Base-by-base conservation (phyloP, 2,888 invertebrate genomes). In the Chironomus tentans region DNA sequence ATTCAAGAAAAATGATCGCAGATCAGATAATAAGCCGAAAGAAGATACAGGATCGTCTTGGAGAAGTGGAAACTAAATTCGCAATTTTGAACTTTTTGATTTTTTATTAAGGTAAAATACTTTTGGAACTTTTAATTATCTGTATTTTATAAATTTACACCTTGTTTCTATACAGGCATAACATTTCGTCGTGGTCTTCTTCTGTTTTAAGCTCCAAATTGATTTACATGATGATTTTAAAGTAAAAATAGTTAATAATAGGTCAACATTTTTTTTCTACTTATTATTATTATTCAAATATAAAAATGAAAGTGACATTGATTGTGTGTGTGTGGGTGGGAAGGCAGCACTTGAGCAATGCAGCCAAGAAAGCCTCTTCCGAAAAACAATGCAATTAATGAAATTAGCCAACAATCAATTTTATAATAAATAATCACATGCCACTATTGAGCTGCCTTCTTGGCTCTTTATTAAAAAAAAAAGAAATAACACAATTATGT, bases 31-130 rank as follows among this genome's bases (percentile, higher is more conserved):
- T 56, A 56, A 18, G n/a, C 47, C 74, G 7, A 74, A 74, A 38
- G 74, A 74, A 22, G 74, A 74, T 62, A 13, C 38, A 28, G 46
- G n/a, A n/a, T n/a, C 65, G 2, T 68, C 65, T 6, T 74, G 74
- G 74, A 28, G 74, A 65, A 15, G 62, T 47, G 48, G 65, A 21
- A 24, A 24, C 12, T 21, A 65, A 65, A 65, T 56, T 56, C 10
- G 10, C 38, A 38, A 38, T 10, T 38, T 10, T 38, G 10, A 38
- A 38, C 38, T 38, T 38, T 38, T 38, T 38, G 38, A 38, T 38
- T 38, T 38, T 38, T 38, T 38, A 28, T 28, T 38, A 38, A 38
- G 38, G 38, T 38, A 38, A 38, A 5, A 28, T 28, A 28, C n/a
- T 28, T 10, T 38, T 38, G 5, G 28, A 4, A 4, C 28, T 38